A percentile compares a stretch with the other conserved stretches of the same genome.
These are phyloP conservation scores for Pseudonaja textilis DNA, from an alignment of 2,113 vertebrate species.

Conservation along the genomic window DNA sequence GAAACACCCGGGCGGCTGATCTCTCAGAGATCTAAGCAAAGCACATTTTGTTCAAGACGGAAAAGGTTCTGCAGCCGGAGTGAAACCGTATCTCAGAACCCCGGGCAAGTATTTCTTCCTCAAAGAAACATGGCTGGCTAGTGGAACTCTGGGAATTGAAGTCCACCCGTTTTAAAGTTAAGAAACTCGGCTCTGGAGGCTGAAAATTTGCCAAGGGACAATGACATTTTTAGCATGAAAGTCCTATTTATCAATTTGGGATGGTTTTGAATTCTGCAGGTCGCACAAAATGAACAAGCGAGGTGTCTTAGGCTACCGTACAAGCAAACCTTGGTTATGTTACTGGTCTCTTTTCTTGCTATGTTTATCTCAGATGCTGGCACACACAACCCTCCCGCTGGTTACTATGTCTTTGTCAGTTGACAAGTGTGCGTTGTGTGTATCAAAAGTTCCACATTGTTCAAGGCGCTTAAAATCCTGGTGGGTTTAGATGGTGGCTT, in stretches of 20 bases:
- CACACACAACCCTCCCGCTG: background rate
- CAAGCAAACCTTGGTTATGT: too few species aligned
- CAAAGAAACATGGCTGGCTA: background rate
- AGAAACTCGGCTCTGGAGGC: background rate
- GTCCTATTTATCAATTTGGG: background rate
- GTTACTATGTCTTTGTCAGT: background rate
- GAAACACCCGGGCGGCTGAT: background rate
- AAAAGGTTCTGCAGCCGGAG: background rate
- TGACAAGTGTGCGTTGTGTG: background rate
- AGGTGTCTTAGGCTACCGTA: background rate
- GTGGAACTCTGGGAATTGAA: background rate
- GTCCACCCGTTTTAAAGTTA: background rate
- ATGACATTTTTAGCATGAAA: background rate
- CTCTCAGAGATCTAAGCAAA: background rate
- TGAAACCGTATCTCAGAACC: background rate
- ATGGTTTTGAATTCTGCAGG: background rate
- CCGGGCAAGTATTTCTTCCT: background rate
- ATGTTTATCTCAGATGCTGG: too few species aligned
- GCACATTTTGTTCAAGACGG: too few species aligned
- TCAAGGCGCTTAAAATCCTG: background rate
- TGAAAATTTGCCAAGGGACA: background rate
- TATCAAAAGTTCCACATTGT: background rate
- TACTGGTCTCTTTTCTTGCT: background rate
- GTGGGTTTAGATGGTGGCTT: background rate
- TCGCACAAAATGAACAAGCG: background rate